phyloP scores from a whole-genome alignment of 2,888 invertebrate species.

The Zonitis immaculata region DNA sequence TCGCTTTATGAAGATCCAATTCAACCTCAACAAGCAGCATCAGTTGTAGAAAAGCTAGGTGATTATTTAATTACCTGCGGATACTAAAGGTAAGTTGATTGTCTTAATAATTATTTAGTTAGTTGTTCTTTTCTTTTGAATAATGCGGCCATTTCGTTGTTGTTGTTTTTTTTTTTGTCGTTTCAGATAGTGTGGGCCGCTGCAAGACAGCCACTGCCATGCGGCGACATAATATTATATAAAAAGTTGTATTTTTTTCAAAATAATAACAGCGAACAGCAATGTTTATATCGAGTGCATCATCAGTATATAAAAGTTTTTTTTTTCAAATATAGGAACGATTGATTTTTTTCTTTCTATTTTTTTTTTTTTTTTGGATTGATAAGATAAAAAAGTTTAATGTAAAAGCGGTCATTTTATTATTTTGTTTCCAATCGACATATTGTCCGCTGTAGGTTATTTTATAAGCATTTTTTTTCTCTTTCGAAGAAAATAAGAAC shows the following conservation, averaged over 20 bases:
- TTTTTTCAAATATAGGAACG: constrained; percentile 32
- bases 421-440: constrained; percentile 18
- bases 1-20: constrained; percentile 94
- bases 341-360: constrained; percentile 37
- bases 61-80: constrained; percentile 95
- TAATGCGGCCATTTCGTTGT: neutral
- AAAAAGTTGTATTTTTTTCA: constrained; percentile 45
- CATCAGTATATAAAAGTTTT: constrained; percentile 36
- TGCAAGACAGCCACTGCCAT: constrained; percentile 46
- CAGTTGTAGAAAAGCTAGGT: constrained; percentile 95
- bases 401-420: constrained; percentile 14
- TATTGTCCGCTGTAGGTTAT: constrained; percentile 34
- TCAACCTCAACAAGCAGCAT: constrained; percentile 94
- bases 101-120: neutral
- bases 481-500: constrained; percentile 1
- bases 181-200: constrained; percentile 49
- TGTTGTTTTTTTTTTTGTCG: constrained; percentile 30
- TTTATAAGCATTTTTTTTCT: constrained; percentile 39
- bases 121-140: neutral
- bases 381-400: constrained; percentile 8
- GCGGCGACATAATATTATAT: constrained; percentile 44
- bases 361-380: constrained; percentile 19
- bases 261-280: constrained; percentile 49
- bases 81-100: constrained; percentile 75
- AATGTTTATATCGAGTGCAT: constrained; percentile 48